These are phyloP conservation scores for Nymphalis io DNA, from an alignment of 1,140 invertebrate species.

Conservation along the genomic window DNA sequence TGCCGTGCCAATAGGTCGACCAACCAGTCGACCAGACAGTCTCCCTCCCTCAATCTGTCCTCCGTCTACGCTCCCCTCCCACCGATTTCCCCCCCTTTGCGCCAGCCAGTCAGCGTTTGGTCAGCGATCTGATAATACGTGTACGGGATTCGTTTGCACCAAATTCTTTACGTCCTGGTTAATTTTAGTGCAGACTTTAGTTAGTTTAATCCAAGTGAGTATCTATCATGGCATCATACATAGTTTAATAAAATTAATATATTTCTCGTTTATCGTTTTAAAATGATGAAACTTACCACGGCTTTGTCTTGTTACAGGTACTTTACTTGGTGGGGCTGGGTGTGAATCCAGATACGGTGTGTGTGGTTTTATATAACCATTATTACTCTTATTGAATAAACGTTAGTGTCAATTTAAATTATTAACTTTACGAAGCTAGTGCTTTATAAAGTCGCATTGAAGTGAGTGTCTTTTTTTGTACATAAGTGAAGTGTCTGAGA, in stretches of 20 bases:
- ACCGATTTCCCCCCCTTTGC: conserved; percentile 55
- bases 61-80: conserved; percentile 65
- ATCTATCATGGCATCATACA: conserved; percentile 16
- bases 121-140: conserved; percentile 49
- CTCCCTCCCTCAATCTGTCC: conserved; percentile 73
- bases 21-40: conserved; percentile 77
- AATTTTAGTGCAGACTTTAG: conserved; percentile 61
- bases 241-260: not conserved
- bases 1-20: conserved; percentile 75
- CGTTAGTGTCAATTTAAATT: conserved; percentile 45
- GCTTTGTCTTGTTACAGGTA: conserved; percentile 80
- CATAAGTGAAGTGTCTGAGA: conserved; percentile 63
- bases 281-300: conserved; percentile 60
- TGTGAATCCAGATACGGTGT: conserved; percentile 77
- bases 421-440: conserved; percentile 38
- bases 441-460: conserved; percentile 47
- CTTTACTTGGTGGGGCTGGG: conserved; percentile 73
- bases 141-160: conserved; percentile 21
- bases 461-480: conserved; percentile 49
- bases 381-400: conserved; percentile 65
- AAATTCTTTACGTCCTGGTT: conserved; percentile 72
- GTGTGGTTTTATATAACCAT: conserved; percentile 76
- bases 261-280: conserved; percentile 15
- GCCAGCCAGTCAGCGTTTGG: conserved; percentile 72
- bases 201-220: conserved; percentile 54